Evolutionary conservation across 2,797 vertebrate genomes (phyloP).

Genomic region (Artibeus jamaicensis): DNA sequence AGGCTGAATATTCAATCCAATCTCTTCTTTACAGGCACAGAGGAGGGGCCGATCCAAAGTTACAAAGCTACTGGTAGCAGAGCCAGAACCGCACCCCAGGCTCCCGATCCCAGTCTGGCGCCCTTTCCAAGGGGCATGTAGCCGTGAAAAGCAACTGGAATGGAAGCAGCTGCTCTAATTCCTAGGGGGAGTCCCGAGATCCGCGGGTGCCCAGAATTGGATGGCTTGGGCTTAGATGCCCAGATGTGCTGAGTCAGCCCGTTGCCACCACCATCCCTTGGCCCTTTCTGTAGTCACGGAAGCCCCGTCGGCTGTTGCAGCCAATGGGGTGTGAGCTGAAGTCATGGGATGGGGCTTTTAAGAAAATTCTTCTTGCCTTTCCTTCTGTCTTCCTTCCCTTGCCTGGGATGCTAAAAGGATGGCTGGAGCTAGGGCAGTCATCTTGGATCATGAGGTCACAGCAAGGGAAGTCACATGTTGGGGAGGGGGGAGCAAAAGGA

Average conservation of each 20-base stretch:
- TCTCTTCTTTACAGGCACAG: background rate
- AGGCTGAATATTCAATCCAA: too few relatives aligned
- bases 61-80: background rate
- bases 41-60: background rate
- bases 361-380: background rate
- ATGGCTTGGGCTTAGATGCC: background rate
- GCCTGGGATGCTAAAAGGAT: background rate
- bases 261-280: rapidly evolving
- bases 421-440: background rate
- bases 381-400: background rate
- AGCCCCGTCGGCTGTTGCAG: background rate
- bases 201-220: background rate
- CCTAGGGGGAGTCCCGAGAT: background rate
- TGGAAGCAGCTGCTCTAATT: too few relatives aligned
- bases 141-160: too few relatives aligned
- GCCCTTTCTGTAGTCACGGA: background rate
- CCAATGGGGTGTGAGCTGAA: background rate
- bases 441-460: background rate
- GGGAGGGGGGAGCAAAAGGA: background rate
- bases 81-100: background rate
- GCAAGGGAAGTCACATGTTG: background rate
- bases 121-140: background rate
- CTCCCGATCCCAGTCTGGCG: background rate
- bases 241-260: too few relatives aligned
- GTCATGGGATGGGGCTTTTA: background rate